These are phyloP conservation scores for Orientallactaga sibirica DNA, from an alignment of 2,797 vertebrate genomes.

Conservation along the genomic window DNA sequence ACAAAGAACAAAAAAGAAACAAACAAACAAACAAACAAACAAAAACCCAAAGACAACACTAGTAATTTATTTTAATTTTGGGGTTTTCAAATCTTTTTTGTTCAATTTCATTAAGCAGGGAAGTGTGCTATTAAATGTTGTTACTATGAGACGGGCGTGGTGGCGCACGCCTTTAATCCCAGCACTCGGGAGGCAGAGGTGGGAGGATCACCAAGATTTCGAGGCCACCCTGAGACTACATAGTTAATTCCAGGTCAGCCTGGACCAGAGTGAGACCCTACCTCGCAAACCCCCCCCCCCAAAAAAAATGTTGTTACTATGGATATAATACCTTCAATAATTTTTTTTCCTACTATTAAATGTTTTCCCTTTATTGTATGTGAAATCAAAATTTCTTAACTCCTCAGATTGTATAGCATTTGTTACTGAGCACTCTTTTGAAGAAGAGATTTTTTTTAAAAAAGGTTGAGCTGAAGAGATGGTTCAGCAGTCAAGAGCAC, in stretches of 20 bases:
- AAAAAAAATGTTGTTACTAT: neutral
- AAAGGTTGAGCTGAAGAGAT: neutral
- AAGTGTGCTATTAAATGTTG: neutral
- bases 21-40: neutral
- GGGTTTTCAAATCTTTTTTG: slow-evolving; percentile 16
- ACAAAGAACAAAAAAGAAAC: too few species aligned
- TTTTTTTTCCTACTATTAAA: neutral
- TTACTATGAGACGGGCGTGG: too few species aligned
- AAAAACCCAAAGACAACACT: neutral
- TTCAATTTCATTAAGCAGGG: neutral
- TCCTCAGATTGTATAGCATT: neutral
- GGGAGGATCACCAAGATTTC: too few species aligned
- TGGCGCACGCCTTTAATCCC: too few species aligned
- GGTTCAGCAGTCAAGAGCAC: too few species aligned
- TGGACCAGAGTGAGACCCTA: too few species aligned
- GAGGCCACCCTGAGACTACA: too few species aligned
- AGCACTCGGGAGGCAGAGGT: too few species aligned
- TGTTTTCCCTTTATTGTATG: neutral
- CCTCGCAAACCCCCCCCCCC: too few species aligned
- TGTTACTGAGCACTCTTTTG: slow-evolving; percentile 4
- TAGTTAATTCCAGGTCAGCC: too few species aligned
- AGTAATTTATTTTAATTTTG: slow-evolving; percentile 12
- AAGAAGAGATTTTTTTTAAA: neutral
- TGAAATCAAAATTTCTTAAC: neutral
- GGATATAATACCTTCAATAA: neutral